Base-by-base conservation (phyloP, 2,888 invertebrate species). In the Lithophane semibrunnea region DNA sequence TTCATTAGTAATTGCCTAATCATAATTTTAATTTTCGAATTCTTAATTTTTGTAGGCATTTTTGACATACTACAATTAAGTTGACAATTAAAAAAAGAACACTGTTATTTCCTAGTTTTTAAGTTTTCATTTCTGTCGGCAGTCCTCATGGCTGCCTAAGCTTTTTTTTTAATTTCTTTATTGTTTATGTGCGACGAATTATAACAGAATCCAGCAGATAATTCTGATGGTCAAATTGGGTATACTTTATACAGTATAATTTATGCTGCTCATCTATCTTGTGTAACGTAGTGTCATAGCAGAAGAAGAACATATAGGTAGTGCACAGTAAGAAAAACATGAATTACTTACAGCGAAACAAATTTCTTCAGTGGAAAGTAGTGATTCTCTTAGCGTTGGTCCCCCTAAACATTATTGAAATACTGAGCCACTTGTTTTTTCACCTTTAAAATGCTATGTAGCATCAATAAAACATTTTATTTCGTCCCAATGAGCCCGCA, bases 381-480 rank as follows among this genome's bases (percentile, higher is more conserved):
- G 64, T 73, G 75, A 13, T 49, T 56, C 54, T 69, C 7, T 16
- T n/a, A 60, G 37, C 12, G 24, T 73, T 58, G 65, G 10, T 70
- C 24, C 9, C 12, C 56, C 42, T 77, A 68, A 54, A 74, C 42
- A 75, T 70, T 83, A 74, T 76, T 70, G 60, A 70, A 70, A 70
- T 24, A 65, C 18, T 47, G 13, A 75, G 0, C 13, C 52, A 68
- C 74, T 29, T 29, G 29, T 4, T 68, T 73, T 72, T 61, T 61
- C 16, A 75, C 73, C 13, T 54, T 56, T 2, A 73, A 10, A 65
- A 44, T 47, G 58, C 12, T 65, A 44, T 65, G 42, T 73, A 47
- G 12, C 52, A 56, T 80, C 65, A 68, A 77, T 85, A 83, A 73
- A 79, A 77, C 29, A 69, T 74, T 80, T 60, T 49, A 81, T 78